phyloP scores from a whole-genome alignment of 2,113 vertebrate species.

The Aegithalos caudatus region DNA sequence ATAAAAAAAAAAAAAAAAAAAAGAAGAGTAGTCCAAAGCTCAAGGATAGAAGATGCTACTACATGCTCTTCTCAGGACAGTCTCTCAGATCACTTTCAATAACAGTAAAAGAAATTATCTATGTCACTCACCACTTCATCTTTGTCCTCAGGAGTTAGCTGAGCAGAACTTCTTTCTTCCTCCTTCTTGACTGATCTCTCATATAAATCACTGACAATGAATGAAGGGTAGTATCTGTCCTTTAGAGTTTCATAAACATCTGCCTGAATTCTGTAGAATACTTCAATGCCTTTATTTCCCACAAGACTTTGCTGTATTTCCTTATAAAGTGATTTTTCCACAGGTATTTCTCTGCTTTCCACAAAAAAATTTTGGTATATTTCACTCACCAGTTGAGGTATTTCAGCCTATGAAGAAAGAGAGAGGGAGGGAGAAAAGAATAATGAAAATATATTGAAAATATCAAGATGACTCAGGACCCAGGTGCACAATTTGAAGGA shows the following conservation, averaged over 20 bases:
- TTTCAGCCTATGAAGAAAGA: slow-evolving; percentile 83
- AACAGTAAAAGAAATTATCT: not conserved
- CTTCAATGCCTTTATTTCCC: slow-evolving; percentile 93
- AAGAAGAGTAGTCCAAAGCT: not conserved
- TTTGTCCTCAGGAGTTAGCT: slow-evolving; percentile 81
- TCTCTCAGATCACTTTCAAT: not conserved
- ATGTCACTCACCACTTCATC: slow-evolving; percentile 81
- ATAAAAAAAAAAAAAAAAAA: not conserved
- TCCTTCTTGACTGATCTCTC: slow-evolving; percentile 85
- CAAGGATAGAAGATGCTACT: not conserved
- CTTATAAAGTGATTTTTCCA: slow-evolving; percentile 94
- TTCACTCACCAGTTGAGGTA: slow-evolving; percentile 94
- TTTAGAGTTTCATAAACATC: slow-evolving; percentile 89
- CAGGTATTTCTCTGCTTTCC: slow-evolving; percentile 91
- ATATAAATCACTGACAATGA: slow-evolving; percentile 93
- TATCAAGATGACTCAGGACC: not conserved
- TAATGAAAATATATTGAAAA: not conserved
- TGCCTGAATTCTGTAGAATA: slow-evolving; percentile 89
- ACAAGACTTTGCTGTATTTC: slow-evolving; percentile 98
- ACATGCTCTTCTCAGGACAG: not conserved
- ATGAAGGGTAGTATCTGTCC: slow-evolving; percentile 95
- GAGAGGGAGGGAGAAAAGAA: not conserved
- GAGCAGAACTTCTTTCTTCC: slow-evolving; percentile 78
- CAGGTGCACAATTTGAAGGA: not conserved
- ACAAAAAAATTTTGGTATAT: slow-evolving; percentile 99